phyloP scores from a whole-genome alignment of 2,888 invertebrate species.

The Drosophila crucigera region DNA sequence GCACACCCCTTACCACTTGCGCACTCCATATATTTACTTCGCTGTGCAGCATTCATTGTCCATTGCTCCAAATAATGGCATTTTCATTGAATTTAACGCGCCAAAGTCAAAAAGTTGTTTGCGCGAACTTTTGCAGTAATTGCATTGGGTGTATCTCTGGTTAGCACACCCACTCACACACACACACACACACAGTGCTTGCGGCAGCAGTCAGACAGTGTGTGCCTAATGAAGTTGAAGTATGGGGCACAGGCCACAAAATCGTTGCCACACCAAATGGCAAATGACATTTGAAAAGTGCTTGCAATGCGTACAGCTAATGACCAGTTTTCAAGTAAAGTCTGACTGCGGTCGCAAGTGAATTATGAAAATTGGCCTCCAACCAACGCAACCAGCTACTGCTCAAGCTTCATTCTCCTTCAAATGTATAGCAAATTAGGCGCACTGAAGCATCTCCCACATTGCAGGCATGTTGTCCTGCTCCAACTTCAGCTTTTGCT shows the following conservation, averaged over 20 bases:
- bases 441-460: slow-evolving; percentile 63
- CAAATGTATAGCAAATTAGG: slow-evolving; percentile 71
- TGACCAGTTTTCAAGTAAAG: slow-evolving; percentile 74
- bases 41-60: slow-evolving; percentile 51
- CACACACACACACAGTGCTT: background rate
- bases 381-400: slow-evolving; percentile 4
- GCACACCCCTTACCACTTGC: background rate
- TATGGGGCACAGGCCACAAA: slow-evolving; percentile 61
- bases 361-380: slow-evolving; percentile 73
- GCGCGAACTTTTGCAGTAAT: slow-evolving; percentile 79
- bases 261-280: slow-evolving; percentile 64
- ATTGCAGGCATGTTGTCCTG: slow-evolving; percentile 72
- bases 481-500: slow-evolving; percentile 10
- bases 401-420: background rate
- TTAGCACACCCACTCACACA: slow-evolving; percentile 17
- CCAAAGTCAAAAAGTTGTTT: slow-evolving; percentile 80
- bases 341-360: slow-evolving; percentile 74
- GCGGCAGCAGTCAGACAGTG: slow-evolving; percentile 15
- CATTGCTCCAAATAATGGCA: slow-evolving; percentile 74
- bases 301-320: slow-evolving; percentile 72
- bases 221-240: slow-evolving; percentile 74
- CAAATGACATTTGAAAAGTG: slow-evolving; percentile 81
- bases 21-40: background rate
- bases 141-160: slow-evolving; percentile 58
- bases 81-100: slow-evolving; percentile 78